Evolutionary conservation across 1,140 invertebrate species (phyloP).

Genomic region (Homalodisca vitripennis): DNA sequence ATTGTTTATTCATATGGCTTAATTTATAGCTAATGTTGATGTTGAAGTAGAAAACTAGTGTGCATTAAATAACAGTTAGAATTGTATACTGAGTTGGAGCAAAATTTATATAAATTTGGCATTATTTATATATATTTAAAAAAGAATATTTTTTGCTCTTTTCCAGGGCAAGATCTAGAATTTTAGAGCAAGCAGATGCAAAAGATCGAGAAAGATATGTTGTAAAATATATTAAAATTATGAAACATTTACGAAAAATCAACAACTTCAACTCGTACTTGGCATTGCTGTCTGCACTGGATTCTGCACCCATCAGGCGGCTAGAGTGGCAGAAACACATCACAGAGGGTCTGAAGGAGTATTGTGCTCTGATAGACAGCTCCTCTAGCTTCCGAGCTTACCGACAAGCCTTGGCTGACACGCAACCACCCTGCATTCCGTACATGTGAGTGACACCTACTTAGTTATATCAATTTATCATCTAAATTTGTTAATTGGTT

Average conservation of each 20-base stretch:
- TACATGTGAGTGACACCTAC: slow-evolving; percentile 79
- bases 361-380: slow-evolving; percentile 94
- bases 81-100: too few relatives aligned
- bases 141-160: too few relatives aligned
- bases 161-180: slow-evolving; percentile 71
- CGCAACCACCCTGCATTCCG: slow-evolving; percentile 95
- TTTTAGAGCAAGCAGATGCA: slow-evolving; percentile 77
- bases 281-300: slow-evolving; percentile 92
- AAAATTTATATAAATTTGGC: too few relatives aligned
- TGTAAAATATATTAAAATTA: slow-evolving; percentile 97
- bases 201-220: slow-evolving; percentile 96
- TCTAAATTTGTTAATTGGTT: not conserved
- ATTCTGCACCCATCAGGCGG: slow-evolving; percentile 92
- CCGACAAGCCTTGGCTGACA: slow-evolving; percentile 88
- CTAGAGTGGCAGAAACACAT: slow-evolving; percentile 95
- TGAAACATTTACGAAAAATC: slow-evolving; percentile 95
- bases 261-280: slow-evolving; percentile 99
- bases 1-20: too few relatives aligned
- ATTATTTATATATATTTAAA: too few relatives aligned
- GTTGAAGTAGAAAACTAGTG: too few relatives aligned
- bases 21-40: too few relatives aligned
- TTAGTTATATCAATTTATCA: not conserved
- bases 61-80: too few relatives aligned
- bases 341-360: slow-evolving; percentile 89
- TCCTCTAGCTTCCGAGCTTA: slow-evolving; percentile 95